phyloP scores from a whole-genome alignment of 2,888 invertebrate species.

The Perdita meconis region DNA sequence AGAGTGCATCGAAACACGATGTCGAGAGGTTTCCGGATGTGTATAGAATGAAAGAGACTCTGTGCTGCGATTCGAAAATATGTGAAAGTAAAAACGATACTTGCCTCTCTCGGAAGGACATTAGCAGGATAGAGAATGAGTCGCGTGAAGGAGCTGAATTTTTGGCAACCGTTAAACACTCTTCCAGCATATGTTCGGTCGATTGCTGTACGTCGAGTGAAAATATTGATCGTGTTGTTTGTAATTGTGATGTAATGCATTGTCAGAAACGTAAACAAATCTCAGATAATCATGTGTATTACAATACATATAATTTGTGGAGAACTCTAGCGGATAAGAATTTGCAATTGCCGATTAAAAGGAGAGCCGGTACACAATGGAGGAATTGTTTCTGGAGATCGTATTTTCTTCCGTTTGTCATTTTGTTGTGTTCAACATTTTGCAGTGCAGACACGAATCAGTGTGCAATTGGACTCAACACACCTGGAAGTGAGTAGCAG shows the following conservation, averaged over 20 bases:
- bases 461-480: conserved; percentile 75
- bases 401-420: conserved; percentile 64
- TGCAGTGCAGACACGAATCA: conserved; percentile 65
- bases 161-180: conserved; percentile 26
- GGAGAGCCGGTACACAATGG: conserved; percentile 45
- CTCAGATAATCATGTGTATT: conserved; percentile 45
- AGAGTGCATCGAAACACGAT: conserved; percentile 53
- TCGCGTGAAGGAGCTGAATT: conserved; percentile 19
- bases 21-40: conserved; percentile 38
- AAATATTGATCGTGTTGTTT: conserved; percentile 42
- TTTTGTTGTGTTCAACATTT: conserved; percentile 62
- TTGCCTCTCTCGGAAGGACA: conserved; percentile 12
- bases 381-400: conserved; percentile 66
- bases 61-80: conserved; percentile 22
- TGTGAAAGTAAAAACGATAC: conserved; percentile 22
- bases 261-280: conserved; percentile 29
- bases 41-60: conserved; percentile 57
- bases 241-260: conserved; percentile 56
- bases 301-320: conserved; percentile 31
- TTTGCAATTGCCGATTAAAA: conserved; percentile 28
- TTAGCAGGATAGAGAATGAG: conserved; percentile 47
- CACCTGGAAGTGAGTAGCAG: conserved; percentile 80
- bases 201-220: conserved; percentile 33
- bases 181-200: conserved; percentile 24
- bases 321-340: conserved; percentile 41